Conservation (phyloP, 2,113 vertebrate genomes). For the Channa maculata region DNA sequence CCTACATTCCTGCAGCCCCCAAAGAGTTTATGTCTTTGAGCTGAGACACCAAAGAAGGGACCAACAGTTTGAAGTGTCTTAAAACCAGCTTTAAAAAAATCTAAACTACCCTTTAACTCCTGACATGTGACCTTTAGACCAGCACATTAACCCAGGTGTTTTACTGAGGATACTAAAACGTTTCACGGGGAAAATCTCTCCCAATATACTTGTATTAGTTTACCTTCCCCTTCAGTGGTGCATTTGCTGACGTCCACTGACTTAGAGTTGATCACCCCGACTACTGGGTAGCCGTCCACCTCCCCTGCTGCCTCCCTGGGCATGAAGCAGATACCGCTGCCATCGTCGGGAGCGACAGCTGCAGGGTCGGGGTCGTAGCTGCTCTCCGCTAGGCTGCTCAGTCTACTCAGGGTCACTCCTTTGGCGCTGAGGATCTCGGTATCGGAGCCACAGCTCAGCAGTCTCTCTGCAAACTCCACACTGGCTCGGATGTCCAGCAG, state of each 20-base stretch:
- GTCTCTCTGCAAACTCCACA: slow-evolving; percentile 87
- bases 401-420: slow-evolving; percentile 84
- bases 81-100: no score
- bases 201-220: neutral
- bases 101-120: no score
- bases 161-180: no score
- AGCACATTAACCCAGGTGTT: no score
- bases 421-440: slow-evolving; percentile 90
- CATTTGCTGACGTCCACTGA: slow-evolving; percentile 87
- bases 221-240: slow-evolving; percentile 90
- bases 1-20: slow-evolving; percentile 52
- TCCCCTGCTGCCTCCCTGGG: slow-evolving; percentile 85
- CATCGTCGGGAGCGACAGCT: slow-evolving; percentile 64
- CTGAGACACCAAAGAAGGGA: slow-evolving; percentile 12
- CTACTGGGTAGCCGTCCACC: slow-evolving; percentile 87
- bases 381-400: slow-evolving; percentile 81
- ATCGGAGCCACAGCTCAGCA: slow-evolving; percentile 87
- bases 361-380: slow-evolving; percentile 71
- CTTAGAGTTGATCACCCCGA: slow-evolving; percentile 85
- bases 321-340: slow-evolving; percentile 84
- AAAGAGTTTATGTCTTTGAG: slow-evolving; percentile 52
- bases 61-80: slow-evolving; percentile 23
- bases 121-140: neutral
- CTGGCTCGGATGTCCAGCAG: slow-evolving; percentile 85
- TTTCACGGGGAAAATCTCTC: no score